Conservation (phyloP, 2,797 vertebrate genomes). For the Hypotaenidia philippensis region DNA sequence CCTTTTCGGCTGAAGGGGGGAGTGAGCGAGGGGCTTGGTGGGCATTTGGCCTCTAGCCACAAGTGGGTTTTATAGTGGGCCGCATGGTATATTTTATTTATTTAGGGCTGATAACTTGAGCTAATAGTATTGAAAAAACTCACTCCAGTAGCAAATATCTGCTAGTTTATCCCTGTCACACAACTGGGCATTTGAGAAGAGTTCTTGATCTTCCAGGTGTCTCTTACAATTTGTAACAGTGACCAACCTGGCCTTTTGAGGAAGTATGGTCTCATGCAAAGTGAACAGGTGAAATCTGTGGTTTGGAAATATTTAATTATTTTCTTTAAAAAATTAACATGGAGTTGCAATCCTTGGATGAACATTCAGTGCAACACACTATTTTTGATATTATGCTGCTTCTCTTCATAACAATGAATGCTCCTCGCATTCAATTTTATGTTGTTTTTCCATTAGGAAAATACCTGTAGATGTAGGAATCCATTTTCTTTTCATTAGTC, state of each 20-base stretch:
- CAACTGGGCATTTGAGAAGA: neutral
- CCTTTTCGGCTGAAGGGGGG: too few relatives aligned
- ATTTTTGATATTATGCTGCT: neutral
- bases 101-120: neutral
- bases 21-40: too few relatives aligned
- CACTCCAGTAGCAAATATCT: neutral
- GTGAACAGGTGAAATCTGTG: accelerated
- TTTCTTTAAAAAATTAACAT: neutral
- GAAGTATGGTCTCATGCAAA: neutral
- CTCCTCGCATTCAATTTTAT: neutral
- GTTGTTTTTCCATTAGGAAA: neutral
- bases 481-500: neutral
- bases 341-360: neutral
- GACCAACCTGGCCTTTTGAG: neutral
- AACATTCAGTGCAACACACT: neutral
- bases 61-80: neutral
- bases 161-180: neutral
- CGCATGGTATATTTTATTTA: neutral
- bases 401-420: neutral
- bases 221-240: neutral
- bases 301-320: neutral
- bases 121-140: neutral
- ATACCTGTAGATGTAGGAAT: neutral
- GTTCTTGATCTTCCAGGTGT: neutral
- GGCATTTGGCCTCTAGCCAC: too few relatives aligned